These are phyloP conservation scores for Dolichotis patagonum DNA, from an alignment of 2,113 vertebrate genomes.

Conservation along the genomic window DNA sequence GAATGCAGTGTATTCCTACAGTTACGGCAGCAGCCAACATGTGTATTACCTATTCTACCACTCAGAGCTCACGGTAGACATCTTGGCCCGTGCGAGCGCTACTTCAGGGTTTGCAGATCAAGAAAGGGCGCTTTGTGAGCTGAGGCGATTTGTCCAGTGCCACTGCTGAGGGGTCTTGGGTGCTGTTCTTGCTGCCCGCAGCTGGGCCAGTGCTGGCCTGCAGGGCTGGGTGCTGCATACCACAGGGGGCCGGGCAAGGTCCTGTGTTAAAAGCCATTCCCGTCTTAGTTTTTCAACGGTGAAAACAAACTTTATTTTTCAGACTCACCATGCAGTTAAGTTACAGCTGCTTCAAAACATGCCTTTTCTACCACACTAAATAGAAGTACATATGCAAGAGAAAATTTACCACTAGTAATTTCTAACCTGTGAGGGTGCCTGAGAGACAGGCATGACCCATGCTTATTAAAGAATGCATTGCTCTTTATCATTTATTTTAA, in stretches of 20 bases:
- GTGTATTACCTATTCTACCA: neutral
- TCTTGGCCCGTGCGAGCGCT: neutral
- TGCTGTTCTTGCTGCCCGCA: too few relatives aligned
- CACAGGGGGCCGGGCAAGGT: fast-evolving
- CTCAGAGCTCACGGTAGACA: neutral
- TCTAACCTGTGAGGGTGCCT: neutral
- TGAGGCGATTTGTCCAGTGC: neutral
- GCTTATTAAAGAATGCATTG: neutral
- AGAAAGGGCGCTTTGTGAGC: neutral
- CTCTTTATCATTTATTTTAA: neutral
- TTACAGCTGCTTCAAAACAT: slow-evolving; percentile 10
- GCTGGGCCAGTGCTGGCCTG: too few relatives aligned
- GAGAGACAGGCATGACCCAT: neutral
- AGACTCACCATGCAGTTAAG: neutral
- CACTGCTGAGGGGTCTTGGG: neutral
- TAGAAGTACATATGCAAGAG: neutral
- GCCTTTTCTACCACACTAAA: neutral
- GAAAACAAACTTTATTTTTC: neutral
- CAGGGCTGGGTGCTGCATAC: neutral
- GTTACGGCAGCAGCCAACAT: neutral
- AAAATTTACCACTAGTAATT: neutral
- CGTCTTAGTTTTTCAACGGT: neutral
- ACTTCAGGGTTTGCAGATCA: neutral
- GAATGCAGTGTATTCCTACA: neutral
- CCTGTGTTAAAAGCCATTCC: neutral